Conservation (phyloP, 1,140 invertebrate genomes). For the Maconellicoccus hirsutus region DNA sequence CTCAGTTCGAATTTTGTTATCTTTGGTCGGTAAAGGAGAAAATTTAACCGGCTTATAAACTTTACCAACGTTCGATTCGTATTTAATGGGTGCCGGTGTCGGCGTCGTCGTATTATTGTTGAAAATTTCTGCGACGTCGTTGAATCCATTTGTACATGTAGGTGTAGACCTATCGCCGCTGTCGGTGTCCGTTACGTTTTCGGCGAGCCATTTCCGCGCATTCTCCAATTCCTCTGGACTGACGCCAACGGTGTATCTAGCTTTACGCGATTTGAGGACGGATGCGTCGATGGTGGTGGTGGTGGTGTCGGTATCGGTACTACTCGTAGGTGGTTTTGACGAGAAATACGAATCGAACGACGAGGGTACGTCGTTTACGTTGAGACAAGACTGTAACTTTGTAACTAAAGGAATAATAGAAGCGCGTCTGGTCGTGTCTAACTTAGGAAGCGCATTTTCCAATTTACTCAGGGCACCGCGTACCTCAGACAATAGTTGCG, state of each 20-base stretch:
- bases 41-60: slow-evolving; percentile 23
- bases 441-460: slow-evolving; percentile 50
- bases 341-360: neutral
- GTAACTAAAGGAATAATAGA: slow-evolving; percentile 60
- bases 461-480: slow-evolving; percentile 60
- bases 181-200: slow-evolving; percentile 33
- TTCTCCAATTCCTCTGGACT: slow-evolving; percentile 62
- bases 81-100: neutral
- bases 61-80: slow-evolving; percentile 30
- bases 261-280: slow-evolving; percentile 31
- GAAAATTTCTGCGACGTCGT: too few relatives aligned
- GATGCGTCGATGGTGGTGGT: slow-evolving; percentile 27
- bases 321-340: too few relatives aligned
- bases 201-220: slow-evolving; percentile 57
- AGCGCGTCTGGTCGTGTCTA: slow-evolving; percentile 41
- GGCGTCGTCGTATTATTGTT: neutral
- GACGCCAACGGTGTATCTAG: slow-evolving; percentile 67
- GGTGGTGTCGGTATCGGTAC: slow-evolving; percentile 27
- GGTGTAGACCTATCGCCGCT: neutral
- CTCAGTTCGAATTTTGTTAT: too few relatives aligned
- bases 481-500: slow-evolving; percentile 57
- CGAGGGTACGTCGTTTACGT: slow-evolving; percentile 32
- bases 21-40: slow-evolving; percentile 35
- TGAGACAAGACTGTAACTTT: slow-evolving; percentile 56
- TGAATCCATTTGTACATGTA: neutral